Evolutionary conservation across 1,140 invertebrate genomes (phyloP).

Genomic region (Meloidogyne chitwoodi): DNA sequence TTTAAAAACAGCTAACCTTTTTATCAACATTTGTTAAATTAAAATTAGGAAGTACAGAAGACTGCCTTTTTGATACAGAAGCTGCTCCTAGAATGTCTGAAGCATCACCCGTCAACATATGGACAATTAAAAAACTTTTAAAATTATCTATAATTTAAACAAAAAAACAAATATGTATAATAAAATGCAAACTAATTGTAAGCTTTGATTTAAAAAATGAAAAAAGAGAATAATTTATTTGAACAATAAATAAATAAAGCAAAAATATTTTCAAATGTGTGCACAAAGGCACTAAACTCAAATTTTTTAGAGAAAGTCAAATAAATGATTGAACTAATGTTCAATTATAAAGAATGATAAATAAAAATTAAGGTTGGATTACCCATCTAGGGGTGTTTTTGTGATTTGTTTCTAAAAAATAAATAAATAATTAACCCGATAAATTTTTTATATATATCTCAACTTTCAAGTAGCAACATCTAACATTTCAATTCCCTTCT

Average conservation of each 20-base stretch:
- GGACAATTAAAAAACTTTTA: neutral
- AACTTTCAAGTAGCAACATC: neutral
- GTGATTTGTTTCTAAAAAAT: neutral
- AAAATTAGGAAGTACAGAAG: neutral
- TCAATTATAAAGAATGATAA: no score
- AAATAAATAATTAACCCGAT: neutral
- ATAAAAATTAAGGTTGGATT: neutral
- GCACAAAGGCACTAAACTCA: no score
- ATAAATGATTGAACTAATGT: no score
- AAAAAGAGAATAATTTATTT: neutral
- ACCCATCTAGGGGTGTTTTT: no score
- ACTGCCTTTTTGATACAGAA: neutral
- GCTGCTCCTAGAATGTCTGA: constrained; percentile 18
- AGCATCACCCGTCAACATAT: constrained; percentile 15
- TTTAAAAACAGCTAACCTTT: neutral
- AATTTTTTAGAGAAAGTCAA: no score
- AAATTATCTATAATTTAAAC: neutral
- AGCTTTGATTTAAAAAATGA: neutral
- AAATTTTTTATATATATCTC: neutral
- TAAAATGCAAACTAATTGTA: neutral
- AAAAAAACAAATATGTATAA: neutral
- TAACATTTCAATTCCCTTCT: neutral
- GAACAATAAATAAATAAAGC: neutral
- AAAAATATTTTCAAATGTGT: no score
- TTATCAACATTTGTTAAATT: constrained; percentile 20